These are phyloP conservation scores for Sterrhoptilus dennistouni DNA, from an alignment of 2,113 vertebrate genomes.

Conservation along the genomic window DNA sequence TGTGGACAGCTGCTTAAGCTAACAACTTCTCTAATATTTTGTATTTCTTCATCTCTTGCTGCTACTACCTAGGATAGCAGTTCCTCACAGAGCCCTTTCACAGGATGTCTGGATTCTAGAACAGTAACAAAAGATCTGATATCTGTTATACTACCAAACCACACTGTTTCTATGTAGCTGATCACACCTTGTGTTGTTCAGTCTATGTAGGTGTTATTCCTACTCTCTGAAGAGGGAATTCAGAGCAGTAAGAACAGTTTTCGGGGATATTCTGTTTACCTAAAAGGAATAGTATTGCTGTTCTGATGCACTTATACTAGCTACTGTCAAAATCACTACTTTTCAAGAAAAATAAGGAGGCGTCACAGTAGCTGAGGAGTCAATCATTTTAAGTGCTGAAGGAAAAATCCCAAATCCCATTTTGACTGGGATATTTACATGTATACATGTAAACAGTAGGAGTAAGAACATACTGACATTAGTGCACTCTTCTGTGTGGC, in stretches of 20 bases:
- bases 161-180: not conserved
- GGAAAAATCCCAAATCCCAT: not conserved
- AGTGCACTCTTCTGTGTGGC: not conserved
- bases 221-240: constrained; percentile 30
- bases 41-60: constrained; percentile 48
- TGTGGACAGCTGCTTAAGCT: not conserved
- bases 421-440: not conserved
- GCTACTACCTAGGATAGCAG: constrained; percentile 59
- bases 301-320: not conserved
- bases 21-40: constrained; percentile 30
- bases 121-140: constrained; percentile 54
- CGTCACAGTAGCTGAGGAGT: not conserved
- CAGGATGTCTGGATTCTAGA: constrained; percentile 64
- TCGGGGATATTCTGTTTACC: not conserved
- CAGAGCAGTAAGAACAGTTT: not conserved
- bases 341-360: constrained; percentile 15
- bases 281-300: not conserved
- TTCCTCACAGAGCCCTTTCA: constrained; percentile 75
- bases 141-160: not conserved
- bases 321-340: not conserved
- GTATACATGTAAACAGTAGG: not conserved
- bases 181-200: constrained; percentile 33
- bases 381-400: not conserved
- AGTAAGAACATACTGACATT: not conserved
- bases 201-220: not conserved